These are phyloP conservation scores for Coregonus suidteri DNA, from an alignment of 2,797 vertebrate genomes.

Conservation along the genomic window DNA sequence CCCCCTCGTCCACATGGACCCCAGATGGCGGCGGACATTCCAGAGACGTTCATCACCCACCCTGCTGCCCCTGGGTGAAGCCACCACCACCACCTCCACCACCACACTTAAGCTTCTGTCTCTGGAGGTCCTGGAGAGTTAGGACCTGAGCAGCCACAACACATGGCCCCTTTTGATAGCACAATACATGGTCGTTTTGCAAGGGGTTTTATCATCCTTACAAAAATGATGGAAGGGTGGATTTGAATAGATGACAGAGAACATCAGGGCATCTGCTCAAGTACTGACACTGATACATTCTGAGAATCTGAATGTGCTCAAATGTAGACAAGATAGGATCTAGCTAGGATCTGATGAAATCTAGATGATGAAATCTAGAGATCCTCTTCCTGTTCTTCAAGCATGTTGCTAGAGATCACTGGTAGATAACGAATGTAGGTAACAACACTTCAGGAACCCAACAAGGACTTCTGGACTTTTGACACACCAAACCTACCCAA, in stretches of 20 bases:
- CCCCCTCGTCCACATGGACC: slow-evolving; percentile 41
- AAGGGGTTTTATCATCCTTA: neutral
- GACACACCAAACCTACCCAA: neutral
- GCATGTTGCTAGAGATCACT: neutral
- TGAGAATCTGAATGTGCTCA: neutral
- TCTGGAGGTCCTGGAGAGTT: no score
- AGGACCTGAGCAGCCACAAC: no score
- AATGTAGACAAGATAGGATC: neutral
- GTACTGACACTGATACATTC: neutral
- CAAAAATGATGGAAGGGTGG: neutral
- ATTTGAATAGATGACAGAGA: neutral
- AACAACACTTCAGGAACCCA: no score
- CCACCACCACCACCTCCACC: neutral
- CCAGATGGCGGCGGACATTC: slow-evolving; percentile 52
- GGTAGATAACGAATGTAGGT: neutral
- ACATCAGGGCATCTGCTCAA: neutral
- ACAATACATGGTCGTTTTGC: no score
- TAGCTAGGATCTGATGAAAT: slow-evolving; percentile 1
- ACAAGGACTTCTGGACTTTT: neutral
- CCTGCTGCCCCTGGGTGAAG: neutral
- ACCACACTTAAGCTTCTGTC: no score
- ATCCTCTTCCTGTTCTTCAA: neutral
- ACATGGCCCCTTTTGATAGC: no score
- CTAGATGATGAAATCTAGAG: neutral
- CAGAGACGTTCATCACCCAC: slow-evolving; percentile 27